A percentile compares a stretch with the other conserved stretches of the same genome.
phyloP scores from a whole-genome alignment of 2,888 invertebrate species.

The Drosophila colorata region DNA sequence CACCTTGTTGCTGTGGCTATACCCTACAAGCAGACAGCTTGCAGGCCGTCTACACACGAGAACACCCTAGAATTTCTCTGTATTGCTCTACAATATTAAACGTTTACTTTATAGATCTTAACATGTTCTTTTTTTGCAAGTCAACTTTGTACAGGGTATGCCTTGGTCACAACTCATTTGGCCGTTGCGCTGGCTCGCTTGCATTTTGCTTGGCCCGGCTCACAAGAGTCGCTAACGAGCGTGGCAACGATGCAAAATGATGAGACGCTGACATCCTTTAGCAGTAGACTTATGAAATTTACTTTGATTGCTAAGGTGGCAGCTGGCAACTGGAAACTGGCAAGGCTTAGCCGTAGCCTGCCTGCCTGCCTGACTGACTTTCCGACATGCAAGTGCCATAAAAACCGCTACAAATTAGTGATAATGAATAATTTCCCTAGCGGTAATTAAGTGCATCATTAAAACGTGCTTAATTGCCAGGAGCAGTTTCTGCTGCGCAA shows the following conservation, averaged over 20 bases:
- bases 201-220: slow-evolving; percentile 13
- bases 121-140: too few relatives aligned
- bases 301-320: slow-evolving; percentile 51
- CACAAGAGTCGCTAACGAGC: slow-evolving; percentile 66
- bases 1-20: slow-evolving; percentile 4
- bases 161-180: background rate
- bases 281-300: slow-evolving; percentile 42
- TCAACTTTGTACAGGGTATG: slow-evolving; percentile 23
- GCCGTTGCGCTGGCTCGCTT: slow-evolving; percentile 5
- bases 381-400: slow-evolving; percentile 32
- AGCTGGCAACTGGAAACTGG: slow-evolving; percentile 8
- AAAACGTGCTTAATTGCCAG: slow-evolving; percentile 63
- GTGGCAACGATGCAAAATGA: slow-evolving; percentile 40
- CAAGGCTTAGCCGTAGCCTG: background rate
- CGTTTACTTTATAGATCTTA: background rate
- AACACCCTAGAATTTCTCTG: too few relatives aligned
- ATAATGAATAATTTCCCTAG: slow-evolving; percentile 80
- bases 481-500: slow-evolving; percentile 36
- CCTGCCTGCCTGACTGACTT: background rate
- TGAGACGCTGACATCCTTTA: slow-evolving; percentile 35
- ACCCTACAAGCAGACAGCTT: background rate
- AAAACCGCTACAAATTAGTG: slow-evolving; percentile 71
- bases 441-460: slow-evolving; percentile 78
- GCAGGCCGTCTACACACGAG: background rate
- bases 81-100: background rate